A percentile compares a stretch with the other conserved stretches of the same genome.
Conservation (phyloP, 2,888 invertebrate genomes). For the Orchesellides sinensis region DNA sequence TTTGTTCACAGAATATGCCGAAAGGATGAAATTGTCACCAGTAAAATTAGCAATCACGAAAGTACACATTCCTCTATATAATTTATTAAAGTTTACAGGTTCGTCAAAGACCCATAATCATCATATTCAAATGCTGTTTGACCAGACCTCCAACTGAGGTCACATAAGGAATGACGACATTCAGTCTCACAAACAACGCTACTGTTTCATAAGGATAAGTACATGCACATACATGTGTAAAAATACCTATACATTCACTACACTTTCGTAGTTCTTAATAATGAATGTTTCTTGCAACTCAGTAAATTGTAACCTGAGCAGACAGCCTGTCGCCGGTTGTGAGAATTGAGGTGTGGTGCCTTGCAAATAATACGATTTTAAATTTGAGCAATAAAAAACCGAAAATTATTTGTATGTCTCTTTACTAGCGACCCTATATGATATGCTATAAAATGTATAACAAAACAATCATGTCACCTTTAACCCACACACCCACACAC, state of each 20-base stretch:
- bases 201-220: conserved; percentile 37
- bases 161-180: neutral
- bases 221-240: neutral
- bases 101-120: too few relatives aligned
- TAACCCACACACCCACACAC: conserved; percentile 33
- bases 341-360: conserved; percentile 13
- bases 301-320: conserved; percentile 55
- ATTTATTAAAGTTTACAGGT: neutral
- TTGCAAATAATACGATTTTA: conserved; percentile 9
- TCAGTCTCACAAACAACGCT: neutral
- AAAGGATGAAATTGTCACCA: conserved; percentile 33
- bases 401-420: neutral
- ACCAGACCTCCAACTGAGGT: neutral
- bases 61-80: conserved; percentile 19
- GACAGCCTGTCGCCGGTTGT: conserved; percentile 61
- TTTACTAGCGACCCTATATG: neutral
- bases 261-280: neutral
- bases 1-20: conserved; percentile 13
- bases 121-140: too few relatives aligned
- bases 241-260: neutral
- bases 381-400: conserved; percentile 3
- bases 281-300: neutral
- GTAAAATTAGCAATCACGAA: conserved; percentile 39
- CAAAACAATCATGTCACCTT: conserved; percentile 16
- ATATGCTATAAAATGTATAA: neutral